Evolutionary conservation across 2,113 vertebrate genomes (phyloP).

Genomic region (Recurvirostra avosetta): DNA sequence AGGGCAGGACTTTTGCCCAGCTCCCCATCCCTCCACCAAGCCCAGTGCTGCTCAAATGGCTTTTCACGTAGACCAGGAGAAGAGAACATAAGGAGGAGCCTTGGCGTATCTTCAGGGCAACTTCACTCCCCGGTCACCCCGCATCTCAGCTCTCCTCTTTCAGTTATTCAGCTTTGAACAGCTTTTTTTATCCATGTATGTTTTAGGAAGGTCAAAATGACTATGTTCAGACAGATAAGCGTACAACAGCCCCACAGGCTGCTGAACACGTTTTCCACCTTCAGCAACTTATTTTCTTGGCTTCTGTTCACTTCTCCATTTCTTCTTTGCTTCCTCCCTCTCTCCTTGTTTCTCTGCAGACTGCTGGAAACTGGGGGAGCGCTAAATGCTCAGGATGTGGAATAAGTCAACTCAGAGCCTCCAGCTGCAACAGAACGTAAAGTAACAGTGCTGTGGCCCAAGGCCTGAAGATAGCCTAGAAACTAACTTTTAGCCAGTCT

Average conservation of each 20-base stretch:
- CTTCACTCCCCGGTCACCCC: too few relatives aligned
- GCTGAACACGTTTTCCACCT: not conserved
- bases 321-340: not conserved
- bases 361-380: not conserved
- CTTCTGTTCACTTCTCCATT: not conserved
- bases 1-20: not conserved
- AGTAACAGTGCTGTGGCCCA: not conserved
- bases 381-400: not conserved
- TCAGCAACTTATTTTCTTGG: not conserved
- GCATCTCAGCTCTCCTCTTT: not conserved
- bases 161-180: too few relatives aligned
- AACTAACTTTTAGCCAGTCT: not conserved
- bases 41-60: not conserved
- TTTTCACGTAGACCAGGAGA: not conserved
- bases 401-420: not conserved
- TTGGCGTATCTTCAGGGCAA: fast-evolving
- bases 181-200: too few relatives aligned
- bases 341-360: not conserved
- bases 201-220: too few relatives aligned
- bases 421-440: not conserved
- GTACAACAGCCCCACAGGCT: too few relatives aligned
- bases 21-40: not conserved
- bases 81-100: not conserved
- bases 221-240: too few relatives aligned
- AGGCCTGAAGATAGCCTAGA: not conserved